Percentiles rank a stretch among this genome's conserved stretches.
These are phyloP conservation scores for Melitaea cinxia DNA, from an alignment of 1,140 invertebrate genomes.

Conservation along the genomic window DNA sequence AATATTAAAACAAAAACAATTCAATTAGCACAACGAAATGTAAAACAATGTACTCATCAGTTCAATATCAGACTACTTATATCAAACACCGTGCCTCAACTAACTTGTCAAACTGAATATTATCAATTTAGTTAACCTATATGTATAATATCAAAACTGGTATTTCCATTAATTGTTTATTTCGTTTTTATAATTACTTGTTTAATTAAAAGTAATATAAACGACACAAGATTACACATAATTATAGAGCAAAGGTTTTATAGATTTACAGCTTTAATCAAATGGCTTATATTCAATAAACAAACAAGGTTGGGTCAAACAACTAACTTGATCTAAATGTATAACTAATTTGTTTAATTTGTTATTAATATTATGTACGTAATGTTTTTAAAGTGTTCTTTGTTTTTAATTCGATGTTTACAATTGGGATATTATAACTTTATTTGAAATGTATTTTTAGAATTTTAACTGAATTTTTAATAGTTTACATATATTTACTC, in stretches of 20 bases:
- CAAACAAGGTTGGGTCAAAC: slow-evolving; percentile 36
- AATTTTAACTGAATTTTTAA: too few relatives aligned
- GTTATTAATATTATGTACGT: not conserved
- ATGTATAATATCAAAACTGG: slow-evolving; percentile 19
- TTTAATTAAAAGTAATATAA: not conserved
- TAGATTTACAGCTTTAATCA: too few relatives aligned
- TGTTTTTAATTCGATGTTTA: not conserved
- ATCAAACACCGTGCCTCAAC: slow-evolving; percentile 19
- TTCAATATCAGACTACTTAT: slow-evolving; percentile 22
- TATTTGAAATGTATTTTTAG: too few relatives aligned
- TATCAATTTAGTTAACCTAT: slow-evolving; percentile 23
- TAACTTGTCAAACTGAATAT: slow-evolving; percentile 23
- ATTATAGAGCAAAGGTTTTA: too few relatives aligned
- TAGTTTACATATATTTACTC: too few relatives aligned
- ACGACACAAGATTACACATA: too few relatives aligned
- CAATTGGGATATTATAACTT: too few relatives aligned
- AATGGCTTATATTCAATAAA: too few relatives aligned
- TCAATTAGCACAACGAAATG: not conserved
- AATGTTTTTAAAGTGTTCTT: not conserved
- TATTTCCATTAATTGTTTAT: slow-evolving; percentile 9
- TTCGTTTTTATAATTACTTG: not conserved
- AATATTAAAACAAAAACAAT: not conserved
- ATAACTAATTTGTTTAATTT: slow-evolving; percentile 21
- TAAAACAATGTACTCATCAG: slow-evolving; percentile 4
- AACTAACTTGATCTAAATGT: slow-evolving; percentile 36